phyloP scores from a whole-genome alignment of 2,797 vertebrate species.

The Myiotriccus ornatus region DNA sequence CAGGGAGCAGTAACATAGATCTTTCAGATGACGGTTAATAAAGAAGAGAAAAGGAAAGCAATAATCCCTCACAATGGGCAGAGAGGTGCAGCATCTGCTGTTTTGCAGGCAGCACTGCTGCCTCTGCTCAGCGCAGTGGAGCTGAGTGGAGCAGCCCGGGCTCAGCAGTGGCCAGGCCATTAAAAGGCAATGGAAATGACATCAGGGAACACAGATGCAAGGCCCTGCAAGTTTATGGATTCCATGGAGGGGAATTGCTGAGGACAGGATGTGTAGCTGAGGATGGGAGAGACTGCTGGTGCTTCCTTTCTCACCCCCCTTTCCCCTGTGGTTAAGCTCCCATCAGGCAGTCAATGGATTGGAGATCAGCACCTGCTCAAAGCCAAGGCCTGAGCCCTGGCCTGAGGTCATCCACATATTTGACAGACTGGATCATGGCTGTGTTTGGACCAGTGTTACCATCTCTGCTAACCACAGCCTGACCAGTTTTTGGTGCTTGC shows the following conservation, averaged over 20 bases:
- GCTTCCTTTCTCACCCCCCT: not conserved
- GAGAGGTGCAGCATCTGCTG: conserved; percentile 7
- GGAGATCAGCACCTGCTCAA: not conserved
- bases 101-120: not conserved
- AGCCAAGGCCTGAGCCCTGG: not conserved
- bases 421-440: not conserved
- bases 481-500: not conserved
- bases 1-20: not conserved
- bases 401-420: not conserved
- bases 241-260: not conserved
- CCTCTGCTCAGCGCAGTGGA: not conserved
- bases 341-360: not conserved
- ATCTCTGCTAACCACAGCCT: not conserved
- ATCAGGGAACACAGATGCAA: not conserved
- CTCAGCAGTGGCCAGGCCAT: not conserved
- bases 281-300: not conserved
- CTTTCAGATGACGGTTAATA: conserved; percentile 10
- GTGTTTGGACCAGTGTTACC: not conserved
- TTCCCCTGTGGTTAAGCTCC: not conserved
- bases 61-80: not conserved
- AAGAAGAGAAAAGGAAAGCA: not conserved
- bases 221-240: not conserved
- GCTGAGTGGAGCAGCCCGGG: not conserved
- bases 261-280: not conserved
- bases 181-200: not conserved